A percentile compares a stretch with the other conserved stretches of the same genome.
Conservation (phyloP, 1,140 invertebrate genomes). For the Cydia strobilella region DNA sequence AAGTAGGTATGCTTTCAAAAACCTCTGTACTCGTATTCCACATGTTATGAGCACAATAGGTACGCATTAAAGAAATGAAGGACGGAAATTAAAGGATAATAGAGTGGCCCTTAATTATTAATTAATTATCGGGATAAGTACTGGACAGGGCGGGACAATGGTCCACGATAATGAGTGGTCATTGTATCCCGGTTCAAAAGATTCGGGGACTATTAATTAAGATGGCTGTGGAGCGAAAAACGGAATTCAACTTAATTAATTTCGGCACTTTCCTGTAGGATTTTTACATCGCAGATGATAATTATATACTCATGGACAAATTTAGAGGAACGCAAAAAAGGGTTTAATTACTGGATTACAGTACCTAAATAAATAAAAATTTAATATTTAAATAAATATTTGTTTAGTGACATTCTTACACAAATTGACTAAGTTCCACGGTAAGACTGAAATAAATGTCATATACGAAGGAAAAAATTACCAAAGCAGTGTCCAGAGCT, state of each 20-base stretch:
- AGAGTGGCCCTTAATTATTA: conserved; percentile 52
- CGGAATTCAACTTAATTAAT: conserved; percentile 46
- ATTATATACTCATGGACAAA: too few species aligned
- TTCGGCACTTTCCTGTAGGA: not conserved
- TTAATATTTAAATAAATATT: too few species aligned
- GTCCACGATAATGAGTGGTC: conserved; percentile 20
- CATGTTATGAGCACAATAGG: conserved; percentile 5
- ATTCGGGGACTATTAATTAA: conserved; percentile 28
- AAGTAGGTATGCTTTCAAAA: conserved; percentile 15
- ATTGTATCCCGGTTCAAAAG: conserved; percentile 32
- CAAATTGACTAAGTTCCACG: too few species aligned
- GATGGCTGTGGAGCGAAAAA: conserved; percentile 35
- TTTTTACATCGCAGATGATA: not conserved
- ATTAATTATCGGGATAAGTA: conserved; percentile 55
- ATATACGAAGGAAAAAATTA: too few species aligned
- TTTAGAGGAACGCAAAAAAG: too few species aligned
- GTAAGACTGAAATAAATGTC: too few species aligned
- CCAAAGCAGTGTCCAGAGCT: too few species aligned
- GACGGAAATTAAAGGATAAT: conserved; percentile 40
- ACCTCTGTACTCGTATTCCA: not conserved
- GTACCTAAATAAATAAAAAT: too few species aligned
- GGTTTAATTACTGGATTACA: too few species aligned
- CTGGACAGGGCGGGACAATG: conserved; percentile 39
- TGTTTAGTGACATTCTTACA: too few species aligned
- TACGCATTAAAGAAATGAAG: conserved; percentile 26